Conservation (phyloP, 2,888 invertebrate species). For the Campoplex nolae region DNA sequence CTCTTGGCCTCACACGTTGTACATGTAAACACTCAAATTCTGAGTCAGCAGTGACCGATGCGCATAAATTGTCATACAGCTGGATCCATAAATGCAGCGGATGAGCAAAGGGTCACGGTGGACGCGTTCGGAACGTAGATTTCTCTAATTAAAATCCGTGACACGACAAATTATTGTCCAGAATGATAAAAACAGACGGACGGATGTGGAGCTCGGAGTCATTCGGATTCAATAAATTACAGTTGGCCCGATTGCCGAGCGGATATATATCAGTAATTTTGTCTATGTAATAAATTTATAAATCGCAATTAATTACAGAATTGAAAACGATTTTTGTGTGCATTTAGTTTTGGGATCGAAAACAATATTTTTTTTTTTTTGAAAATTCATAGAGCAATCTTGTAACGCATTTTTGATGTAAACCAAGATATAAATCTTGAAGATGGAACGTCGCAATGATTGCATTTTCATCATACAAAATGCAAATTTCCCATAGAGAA, state of each 20-base stretch:
- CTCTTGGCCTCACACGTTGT: background rate
- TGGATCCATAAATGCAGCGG: conserved; percentile 57
- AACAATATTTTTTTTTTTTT: background rate
- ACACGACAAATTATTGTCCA: conserved; percentile 55
- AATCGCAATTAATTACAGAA: conserved; percentile 31
- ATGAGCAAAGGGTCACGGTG: conserved; percentile 21
- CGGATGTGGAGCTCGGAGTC: conserved; percentile 29
- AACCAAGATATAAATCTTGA: background rate
- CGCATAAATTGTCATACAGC: conserved; percentile 58
- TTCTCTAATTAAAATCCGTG: conserved; percentile 65
- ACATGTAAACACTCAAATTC: conserved; percentile 48
- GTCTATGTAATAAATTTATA: conserved; percentile 25
- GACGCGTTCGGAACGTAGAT: conserved; percentile 35
- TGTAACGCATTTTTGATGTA: background rate
- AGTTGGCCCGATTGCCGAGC: conserved; percentile 35
- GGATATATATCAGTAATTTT: background rate
- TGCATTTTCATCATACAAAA: background rate
- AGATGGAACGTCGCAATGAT: background rate
- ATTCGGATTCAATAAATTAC: conserved; percentile 61
- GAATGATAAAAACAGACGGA: conserved; percentile 41
- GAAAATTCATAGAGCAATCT: background rate
- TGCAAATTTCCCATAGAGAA: background rate
- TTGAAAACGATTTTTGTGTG: background rate
- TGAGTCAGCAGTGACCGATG: conserved; percentile 63
- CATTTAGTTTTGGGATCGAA: background rate